A percentile compares a stretch with the other conserved stretches of the same genome.
Evolutionary conservation across 2,113 vertebrate species (phyloP).

Genomic region (Montifringilla adamsi): DNA sequence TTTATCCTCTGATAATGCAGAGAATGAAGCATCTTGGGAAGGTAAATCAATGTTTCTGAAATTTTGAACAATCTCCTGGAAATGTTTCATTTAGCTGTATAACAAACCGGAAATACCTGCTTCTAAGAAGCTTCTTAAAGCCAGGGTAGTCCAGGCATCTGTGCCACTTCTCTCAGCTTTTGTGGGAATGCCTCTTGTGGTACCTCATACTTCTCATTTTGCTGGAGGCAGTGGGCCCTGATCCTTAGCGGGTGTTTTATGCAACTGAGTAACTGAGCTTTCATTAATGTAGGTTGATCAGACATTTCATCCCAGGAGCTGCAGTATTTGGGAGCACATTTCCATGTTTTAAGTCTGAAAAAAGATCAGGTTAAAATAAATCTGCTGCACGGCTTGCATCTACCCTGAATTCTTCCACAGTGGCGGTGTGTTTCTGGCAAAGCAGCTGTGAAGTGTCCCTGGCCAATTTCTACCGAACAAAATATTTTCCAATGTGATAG

Average conservation of each 20-base stretch:
- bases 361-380: not conserved
- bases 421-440: not conserved
- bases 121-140: not conserved
- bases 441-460: not conserved
- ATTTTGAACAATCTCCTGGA: not conserved
- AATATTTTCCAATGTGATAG: not conserved
- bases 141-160: not conserved
- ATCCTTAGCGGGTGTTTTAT: not conserved
- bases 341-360: not conserved
- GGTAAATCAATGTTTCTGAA: not conserved
- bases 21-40: not conserved
- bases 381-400: not conserved
- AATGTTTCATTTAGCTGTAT: not conserved
- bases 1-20: not conserved
- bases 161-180: not conserved
- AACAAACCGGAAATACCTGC: not conserved
- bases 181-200: not conserved
- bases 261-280: not conserved
- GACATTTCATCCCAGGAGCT: not conserved
- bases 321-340: not conserved
- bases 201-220: accelerated
- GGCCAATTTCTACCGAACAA: not conserved
- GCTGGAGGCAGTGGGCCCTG: not conserved
- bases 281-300: not conserved
- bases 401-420: not conserved